These are phyloP conservation scores for Perca fluviatilis DNA, from an alignment of 2,113 vertebrate species.

Conservation along the genomic window DNA sequence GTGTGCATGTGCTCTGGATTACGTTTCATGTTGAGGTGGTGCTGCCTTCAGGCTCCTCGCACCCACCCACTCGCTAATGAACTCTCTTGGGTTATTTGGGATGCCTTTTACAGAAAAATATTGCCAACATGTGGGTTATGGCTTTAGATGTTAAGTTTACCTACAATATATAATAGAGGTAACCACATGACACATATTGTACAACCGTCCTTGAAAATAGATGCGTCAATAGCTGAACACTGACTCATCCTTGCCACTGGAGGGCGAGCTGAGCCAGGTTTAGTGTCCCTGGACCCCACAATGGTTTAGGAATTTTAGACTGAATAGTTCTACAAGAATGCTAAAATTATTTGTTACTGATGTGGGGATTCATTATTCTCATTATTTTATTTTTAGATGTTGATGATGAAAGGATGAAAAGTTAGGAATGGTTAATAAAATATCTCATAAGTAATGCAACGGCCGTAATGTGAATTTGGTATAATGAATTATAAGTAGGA, in stretches of 20 bases:
- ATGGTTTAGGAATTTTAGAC: not conserved
- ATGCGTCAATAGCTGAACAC: not conserved
- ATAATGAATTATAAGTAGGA: not conserved
- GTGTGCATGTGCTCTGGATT: not conserved
- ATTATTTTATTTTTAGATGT: not conserved
- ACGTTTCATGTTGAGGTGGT: too few relatives aligned
- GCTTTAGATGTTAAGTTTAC: not conserved
- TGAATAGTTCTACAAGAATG: not conserved
- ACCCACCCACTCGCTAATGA: not conserved
- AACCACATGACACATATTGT: not conserved
- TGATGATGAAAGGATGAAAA: not conserved
- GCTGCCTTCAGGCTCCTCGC: not conserved
- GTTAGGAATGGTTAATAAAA: not conserved
- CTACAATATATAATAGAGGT: not conserved
- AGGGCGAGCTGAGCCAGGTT: conserved; percentile 23
- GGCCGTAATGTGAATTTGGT: not conserved
- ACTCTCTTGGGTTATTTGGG: not conserved
- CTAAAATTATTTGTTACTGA: not conserved
- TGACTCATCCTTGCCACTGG: conserved; percentile 42
- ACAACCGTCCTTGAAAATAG: not conserved
- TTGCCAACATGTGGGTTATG: not conserved
- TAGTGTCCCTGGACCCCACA: too few relatives aligned
- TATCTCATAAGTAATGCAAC: not conserved
- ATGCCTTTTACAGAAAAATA: not conserved
- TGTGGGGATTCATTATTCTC: not conserved